Percentiles rank a stretch among this genome's conserved stretches.
phyloP scores from a whole-genome alignment of 2,113 vertebrate species.

The Tichodroma muraria region DNA sequence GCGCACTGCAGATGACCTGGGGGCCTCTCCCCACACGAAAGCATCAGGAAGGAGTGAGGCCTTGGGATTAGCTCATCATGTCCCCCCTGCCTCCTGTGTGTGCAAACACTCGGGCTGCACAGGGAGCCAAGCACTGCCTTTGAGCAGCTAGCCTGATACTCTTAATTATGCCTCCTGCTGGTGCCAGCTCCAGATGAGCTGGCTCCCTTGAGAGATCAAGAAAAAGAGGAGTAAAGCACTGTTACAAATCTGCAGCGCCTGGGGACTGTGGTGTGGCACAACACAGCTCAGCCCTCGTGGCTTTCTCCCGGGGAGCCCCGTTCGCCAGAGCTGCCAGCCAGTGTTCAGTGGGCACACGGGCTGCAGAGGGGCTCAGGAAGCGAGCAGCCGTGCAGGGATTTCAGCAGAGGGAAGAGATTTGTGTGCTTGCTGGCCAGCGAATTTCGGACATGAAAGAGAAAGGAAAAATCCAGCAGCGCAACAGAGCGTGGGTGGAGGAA shows the following conservation, averaged over 20 bases:
- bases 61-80: background rate
- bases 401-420: background rate
- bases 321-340: background rate
- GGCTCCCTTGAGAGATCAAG: background rate
- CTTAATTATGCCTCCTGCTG: background rate
- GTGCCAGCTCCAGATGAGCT: background rate
- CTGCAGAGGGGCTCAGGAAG: background rate
- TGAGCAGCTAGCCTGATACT: background rate
- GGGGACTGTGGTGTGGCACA: background rate
- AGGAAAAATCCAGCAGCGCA: background rate
- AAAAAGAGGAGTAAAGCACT: background rate
- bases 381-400: background rate
- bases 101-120: background rate
- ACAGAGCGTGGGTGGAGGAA: background rate
- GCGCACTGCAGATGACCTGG: background rate
- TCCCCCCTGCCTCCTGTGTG: background rate
- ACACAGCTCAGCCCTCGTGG: background rate
- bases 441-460: background rate
- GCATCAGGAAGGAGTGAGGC: background rate
- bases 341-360: fast-evolving
- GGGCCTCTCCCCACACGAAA: background rate
- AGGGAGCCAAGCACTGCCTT: background rate
- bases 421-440: background rate
- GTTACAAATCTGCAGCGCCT: background rate
- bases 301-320: background rate